Evolutionary conservation across 2,888 invertebrate genomes (phyloP).

Genomic region (Capitulum mitella): DNA sequence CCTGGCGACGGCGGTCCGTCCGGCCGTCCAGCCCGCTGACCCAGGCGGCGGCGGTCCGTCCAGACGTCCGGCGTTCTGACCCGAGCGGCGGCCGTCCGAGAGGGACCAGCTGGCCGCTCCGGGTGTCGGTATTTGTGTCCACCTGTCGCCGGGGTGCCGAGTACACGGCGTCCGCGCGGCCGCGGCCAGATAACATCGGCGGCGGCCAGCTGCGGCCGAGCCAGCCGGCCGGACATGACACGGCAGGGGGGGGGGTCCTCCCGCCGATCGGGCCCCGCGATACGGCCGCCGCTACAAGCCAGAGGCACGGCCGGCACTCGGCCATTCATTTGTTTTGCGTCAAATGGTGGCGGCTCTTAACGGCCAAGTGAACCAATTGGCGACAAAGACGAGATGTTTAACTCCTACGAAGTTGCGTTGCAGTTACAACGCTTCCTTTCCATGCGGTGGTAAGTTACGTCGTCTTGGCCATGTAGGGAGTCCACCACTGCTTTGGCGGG

Average conservation of each 20-base stretch:
- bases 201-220: background rate
- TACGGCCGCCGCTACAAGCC: background rate
- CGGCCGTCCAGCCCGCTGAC: background rate
- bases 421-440: too few relatives aligned
- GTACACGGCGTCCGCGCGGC: background rate
- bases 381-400: too few relatives aligned
- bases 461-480: too few relatives aligned
- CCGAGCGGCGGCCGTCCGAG: too few relatives aligned
- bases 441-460: too few relatives aligned
- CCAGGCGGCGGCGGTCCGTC: background rate
- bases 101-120: too few relatives aligned
- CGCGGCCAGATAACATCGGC: background rate
- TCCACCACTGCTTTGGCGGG: too few relatives aligned
- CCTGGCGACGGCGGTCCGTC: background rate
- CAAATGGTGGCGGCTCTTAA: too few relatives aligned
- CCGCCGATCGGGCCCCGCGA: background rate
- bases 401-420: too few relatives aligned
- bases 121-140: slow-evolving; percentile 2
- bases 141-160: slow-evolving; percentile 1
- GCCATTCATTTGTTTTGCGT: background rate
- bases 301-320: background rate
- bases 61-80: too few relatives aligned
- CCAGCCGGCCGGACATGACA: background rate
- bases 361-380: too few relatives aligned
- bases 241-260: background rate